Base-by-base conservation (phyloP, 2,888 invertebrate species). In the Cetonia aurata region DNA sequence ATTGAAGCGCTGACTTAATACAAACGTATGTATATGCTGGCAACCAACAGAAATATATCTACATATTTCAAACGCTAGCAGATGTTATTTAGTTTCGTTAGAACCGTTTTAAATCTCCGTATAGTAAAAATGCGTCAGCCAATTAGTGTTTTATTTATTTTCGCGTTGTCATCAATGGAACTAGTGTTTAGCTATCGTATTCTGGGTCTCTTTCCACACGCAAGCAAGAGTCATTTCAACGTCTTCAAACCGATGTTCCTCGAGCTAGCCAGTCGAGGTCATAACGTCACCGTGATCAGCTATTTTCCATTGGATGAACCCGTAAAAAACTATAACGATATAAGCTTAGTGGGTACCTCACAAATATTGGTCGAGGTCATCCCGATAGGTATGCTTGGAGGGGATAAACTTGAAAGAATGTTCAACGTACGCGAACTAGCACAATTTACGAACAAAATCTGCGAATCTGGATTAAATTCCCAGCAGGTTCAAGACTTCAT, bases 171-270 rank as follows among this genome's bases (percentile, higher is more conserved):
- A 25, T 25, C 25, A 3, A 25, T 4, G 4, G 3, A 25, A 25
- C 25, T 4, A 25, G 25, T 25, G 25, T 25, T 1, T 25, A 25
- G 25, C 25, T 3, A 3, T 3, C 25, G 25, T 4, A 89, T 93
- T 73, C 83, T 93, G 33, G 91, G 88, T 12, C 81, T 92, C 72
- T 91, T 92, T 79, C 89, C 90, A 0, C 91, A 91, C 77, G 85
- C 87, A 6, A 91, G 92, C 1, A 90, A 88, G 76, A 93, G 93
- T 71, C 93, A 93, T 80, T 92, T 92, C 76, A 85, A 89, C 33
- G 89, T 90, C 19, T 91, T 89, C 77, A 86, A 86, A 76, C 88
- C 90, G 0, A 85, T 91, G 60, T 80, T 93, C 57, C 86, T 85
- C 59, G 89, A 88, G 75, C 80, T 93, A 62, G 89, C 88, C 0